Evolutionary conservation across 2,888 invertebrate species (phyloP).

Genomic region (Hirtodrosophila duncani): DNA sequence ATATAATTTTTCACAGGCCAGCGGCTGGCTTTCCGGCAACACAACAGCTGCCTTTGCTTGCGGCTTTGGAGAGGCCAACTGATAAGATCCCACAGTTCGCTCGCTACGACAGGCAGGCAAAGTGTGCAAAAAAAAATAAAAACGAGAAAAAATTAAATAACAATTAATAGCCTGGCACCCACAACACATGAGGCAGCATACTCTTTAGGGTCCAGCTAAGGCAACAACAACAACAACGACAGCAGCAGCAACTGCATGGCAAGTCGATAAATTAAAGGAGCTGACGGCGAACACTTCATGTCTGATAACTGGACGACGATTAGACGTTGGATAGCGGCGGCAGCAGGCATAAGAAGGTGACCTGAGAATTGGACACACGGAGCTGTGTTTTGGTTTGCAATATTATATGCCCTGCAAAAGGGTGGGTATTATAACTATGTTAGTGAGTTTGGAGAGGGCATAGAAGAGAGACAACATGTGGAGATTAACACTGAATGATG

Average conservation of each 20-base stretch:
- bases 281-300: conserved; percentile 2
- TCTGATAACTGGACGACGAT: conserved; percentile 24
- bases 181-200: conserved; percentile 7
- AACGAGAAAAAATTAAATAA: conserved; percentile 50
- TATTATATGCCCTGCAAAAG: too few species aligned
- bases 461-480: too few species aligned
- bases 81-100: conserved; percentile 45
- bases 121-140: conserved; percentile 1
- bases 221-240: conserved; percentile 7
- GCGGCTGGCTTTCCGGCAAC: too few species aligned
- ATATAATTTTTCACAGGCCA: too few species aligned
- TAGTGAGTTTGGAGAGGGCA: too few species aligned
- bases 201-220: too few species aligned
- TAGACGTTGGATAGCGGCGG: too few species aligned
- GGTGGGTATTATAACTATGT: too few species aligned
- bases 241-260: conserved; percentile 38
- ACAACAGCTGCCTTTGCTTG: too few species aligned
- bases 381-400: conserved; percentile 44
- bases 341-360: too few species aligned
- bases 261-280: conserved; percentile 52
- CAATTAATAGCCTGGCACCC: conserved; percentile 57
- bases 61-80: too few species aligned
- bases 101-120: conserved; percentile 26
- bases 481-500: too few species aligned
- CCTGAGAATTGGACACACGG: conserved; percentile 32